Evolutionary conservation across 1,140 invertebrate species (phyloP).

Genomic region (Apis dorsata): DNA sequence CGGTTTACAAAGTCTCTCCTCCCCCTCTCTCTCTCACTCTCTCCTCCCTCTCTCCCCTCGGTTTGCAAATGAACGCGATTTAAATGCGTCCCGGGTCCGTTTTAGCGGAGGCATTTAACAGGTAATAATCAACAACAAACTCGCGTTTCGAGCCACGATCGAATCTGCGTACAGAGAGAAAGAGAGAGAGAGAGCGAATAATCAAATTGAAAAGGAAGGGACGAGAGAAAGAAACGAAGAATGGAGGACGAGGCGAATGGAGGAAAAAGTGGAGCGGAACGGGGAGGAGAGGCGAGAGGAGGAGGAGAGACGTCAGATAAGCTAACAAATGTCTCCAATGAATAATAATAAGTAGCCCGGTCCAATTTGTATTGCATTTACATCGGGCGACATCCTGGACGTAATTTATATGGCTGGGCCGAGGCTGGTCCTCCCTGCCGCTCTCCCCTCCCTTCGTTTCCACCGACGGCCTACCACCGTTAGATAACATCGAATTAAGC

Average conservation of each 20-base stretch:
- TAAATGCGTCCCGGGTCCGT: conserved; percentile 12
- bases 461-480: background rate
- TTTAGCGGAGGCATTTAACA: conserved; percentile 33
- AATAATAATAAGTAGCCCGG: conserved; percentile 73
- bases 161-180: background rate
- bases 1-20: background rate
- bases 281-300: conserved; percentile 24
- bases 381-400: conserved; percentile 62
- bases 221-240: background rate
- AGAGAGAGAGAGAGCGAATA: background rate
- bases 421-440: background rate
- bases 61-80: conserved; percentile 27
- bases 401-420: conserved; percentile 68
- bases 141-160: conserved; percentile 1
- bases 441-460: conserved; percentile 46
- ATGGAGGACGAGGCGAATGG: background rate
- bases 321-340: conserved; percentile 75
- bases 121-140: conserved; percentile 40
- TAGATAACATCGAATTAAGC: conserved; percentile 62
- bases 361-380: conserved; percentile 75
- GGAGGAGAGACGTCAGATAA: conserved; percentile 68
- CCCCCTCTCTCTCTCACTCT: background rate
- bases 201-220: conserved; percentile 2
- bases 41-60: background rate
- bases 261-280: conserved; percentile 40